Base-by-base conservation (phyloP, 2,797 vertebrate genomes). In the Pipistrellus kuhlii region DNA sequence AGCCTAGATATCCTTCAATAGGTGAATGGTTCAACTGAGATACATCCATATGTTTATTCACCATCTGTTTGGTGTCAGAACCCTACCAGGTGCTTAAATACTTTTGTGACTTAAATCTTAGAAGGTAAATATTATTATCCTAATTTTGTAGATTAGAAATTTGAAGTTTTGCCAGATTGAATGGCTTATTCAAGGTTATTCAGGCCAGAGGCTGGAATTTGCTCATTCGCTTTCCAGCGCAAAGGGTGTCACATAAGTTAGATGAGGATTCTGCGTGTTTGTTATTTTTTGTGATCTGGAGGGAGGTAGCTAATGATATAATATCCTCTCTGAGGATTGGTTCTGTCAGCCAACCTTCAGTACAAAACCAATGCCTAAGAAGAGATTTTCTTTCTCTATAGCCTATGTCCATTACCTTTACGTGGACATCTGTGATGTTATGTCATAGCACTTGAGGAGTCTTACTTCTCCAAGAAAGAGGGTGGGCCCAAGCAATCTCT, bases 111-210 rank as follows among this genome's bases (percentile, higher is more conserved):
- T 88, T 83, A 88, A 38, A 89, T 73, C 4, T 87, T 76, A 6
- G 27, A 78, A 90, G 11, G n/a, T 71, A 77, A 94, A 80, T 90
- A 86, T 77, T 90, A 17, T 95, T 86, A 84, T 64, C 69, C 30
- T 72, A 82, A 38, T 41, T 89, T 59, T 92, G 41, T n/a, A 57
- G 73, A 66, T 76, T 86, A 68, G 68, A 81, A 85, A 53, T 2
- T 87, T 76, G 53, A 82, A 25, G 35, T 35, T 57, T 55, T 32
- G 71, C 46, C 41, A 90, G 20, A 86, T 94, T 93, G 86, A 90
- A 48, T 46, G 77, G 4, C 13, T 83, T 94, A 10, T 10, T 90
- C 41, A 73, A 55, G 35, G 44, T 94, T 25, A 78, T 68, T 94
- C 18, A 44, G 46, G 46, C 27, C 18, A 59, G 85, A 87, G 81